Conservation (phyloP, 2,113 vertebrate genomes). For the Cynopterus brachyotis region DNA sequence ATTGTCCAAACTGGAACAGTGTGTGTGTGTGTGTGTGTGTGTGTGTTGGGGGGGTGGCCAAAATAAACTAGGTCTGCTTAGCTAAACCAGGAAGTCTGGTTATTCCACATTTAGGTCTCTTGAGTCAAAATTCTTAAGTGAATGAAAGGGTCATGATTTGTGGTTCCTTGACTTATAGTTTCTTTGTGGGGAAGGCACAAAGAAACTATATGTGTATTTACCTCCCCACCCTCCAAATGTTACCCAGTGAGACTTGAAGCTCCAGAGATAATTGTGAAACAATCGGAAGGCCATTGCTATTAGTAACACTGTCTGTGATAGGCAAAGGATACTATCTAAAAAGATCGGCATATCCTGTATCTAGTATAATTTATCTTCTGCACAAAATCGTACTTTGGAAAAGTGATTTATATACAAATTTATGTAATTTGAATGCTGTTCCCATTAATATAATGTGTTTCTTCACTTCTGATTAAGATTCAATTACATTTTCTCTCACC, state of each 20-base stretch:
- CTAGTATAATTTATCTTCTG: not conserved
- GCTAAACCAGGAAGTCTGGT: not conserved
- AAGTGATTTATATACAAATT: not conserved
- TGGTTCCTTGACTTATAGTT: not conserved
- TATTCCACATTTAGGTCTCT: not conserved
- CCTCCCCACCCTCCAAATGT: not conserved
- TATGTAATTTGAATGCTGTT: not conserved
- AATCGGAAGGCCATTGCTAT: not conserved
- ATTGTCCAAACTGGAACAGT: not conserved
- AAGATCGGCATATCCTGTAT: not conserved
- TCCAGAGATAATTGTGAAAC: not conserved
- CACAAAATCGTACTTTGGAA: not conserved
- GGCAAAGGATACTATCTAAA: not conserved
- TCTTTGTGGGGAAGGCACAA: not conserved
- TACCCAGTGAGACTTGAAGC: not conserved
- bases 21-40: no score
- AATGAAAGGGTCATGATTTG: not conserved
- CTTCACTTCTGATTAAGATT: not conserved
- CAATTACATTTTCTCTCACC: not conserved
- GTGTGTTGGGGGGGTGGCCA: not conserved
- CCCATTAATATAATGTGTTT: not conserved
- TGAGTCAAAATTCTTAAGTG: not conserved
- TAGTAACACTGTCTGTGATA: not conserved
- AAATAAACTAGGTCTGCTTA: not conserved
- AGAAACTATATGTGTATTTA: not conserved